Percentiles rank a stretch among this genome's conserved stretches.
Evolutionary conservation across 1,140 invertebrate genomes (phyloP).

Genomic region (Drosophila subobscura): DNA sequence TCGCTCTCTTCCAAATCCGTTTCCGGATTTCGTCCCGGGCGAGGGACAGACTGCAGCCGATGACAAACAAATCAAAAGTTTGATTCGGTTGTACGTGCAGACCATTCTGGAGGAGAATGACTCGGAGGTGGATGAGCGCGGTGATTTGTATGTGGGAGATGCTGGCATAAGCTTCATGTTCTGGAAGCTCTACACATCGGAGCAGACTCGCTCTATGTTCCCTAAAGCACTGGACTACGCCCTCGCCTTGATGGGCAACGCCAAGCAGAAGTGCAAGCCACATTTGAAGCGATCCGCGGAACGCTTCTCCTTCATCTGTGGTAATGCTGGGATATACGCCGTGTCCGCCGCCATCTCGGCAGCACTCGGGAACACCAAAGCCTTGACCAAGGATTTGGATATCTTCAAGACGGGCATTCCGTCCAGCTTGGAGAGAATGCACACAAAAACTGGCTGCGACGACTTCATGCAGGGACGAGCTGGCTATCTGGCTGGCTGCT

Average conservation of each 20-base stretch:
- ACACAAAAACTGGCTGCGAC: slow-evolving; percentile 89
- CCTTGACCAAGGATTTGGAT: slow-evolving; percentile 84
- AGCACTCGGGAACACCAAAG: slow-evolving; percentile 57
- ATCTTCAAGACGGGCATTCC: slow-evolving; percentile 83
- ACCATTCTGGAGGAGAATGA: slow-evolving; percentile 74
- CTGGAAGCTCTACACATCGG: slow-evolving; percentile 84
- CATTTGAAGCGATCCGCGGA: slow-evolving; percentile 78
- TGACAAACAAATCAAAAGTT: slow-evolving; percentile 75
- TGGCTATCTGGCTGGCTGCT: slow-evolving; percentile 90
- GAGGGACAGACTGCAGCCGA: slow-evolving; percentile 63
- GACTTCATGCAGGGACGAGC: slow-evolving; percentile 93
- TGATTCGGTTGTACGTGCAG: slow-evolving; percentile 79
- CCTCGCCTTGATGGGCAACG: slow-evolving; percentile 83
- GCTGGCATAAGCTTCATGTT: slow-evolving; percentile 85
- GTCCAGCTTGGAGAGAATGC: slow-evolving; percentile 84
- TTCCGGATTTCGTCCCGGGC: slow-evolving; percentile 62
- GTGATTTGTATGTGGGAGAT: slow-evolving; percentile 85
- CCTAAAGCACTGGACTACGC: slow-evolving; percentile 77
- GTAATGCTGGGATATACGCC: slow-evolving; percentile 87
- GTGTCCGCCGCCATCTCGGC: slow-evolving; percentile 85
- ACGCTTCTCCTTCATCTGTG: slow-evolving; percentile 85
- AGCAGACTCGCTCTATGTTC: slow-evolving; percentile 76
- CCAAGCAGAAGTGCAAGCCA: slow-evolving; percentile 79
- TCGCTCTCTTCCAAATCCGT: slow-evolving; percentile 53
- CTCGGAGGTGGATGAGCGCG: slow-evolving; percentile 77